Evolutionary conservation across 1,140 invertebrate species (phyloP), one percentile per base, ranked within the genome.

Genomic region (Procambarus clarkii): DNA sequence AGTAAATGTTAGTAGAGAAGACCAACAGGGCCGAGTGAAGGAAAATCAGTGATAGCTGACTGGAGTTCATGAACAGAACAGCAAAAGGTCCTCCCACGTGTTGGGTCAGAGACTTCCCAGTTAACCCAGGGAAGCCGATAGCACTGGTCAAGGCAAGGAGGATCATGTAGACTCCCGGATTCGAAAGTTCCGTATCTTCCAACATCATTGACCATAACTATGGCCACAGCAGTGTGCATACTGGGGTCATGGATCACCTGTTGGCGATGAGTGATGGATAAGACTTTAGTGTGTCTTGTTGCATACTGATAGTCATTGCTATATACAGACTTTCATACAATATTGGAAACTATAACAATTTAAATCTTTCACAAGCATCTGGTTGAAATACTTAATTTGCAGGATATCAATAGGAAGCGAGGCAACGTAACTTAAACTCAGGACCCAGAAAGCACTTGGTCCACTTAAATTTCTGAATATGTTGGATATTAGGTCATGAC

Each of bases 221-320:
- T 76, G 15, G 87, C 87, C 44, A 83, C 64, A 15, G 87, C 87
- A 21, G 11, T 48, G 24, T 76, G 44, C 3, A 9, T 11, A 11
- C 13, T 4, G 5, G 87, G 87, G 48, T 89, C 60, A 45, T 89
- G 64, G 24, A 89, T 83, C 13, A 89, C 87, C 87, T 89, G 87
- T 5, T 2, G 11, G 8, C 34, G n/a, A 74, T 74, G 24, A 34
- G n/a, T 18, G 11, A 18, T 13, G 9, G 9, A 15, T 69, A 21
- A 4, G 64, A 69, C 7, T 9, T 58, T 58, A 9, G 54, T 34
- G 34, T 34, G 34, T 34, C 34, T 34, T 34, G 34, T 34, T 34
- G 34, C 34, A 34, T 34, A 34, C 34, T 34, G 34, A 34, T 34
- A 34, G 34, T 34, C 34, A 34, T 34, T 34, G 34, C 34, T 34